Percentiles rank a stretch among this genome's conserved stretches.
Conservation (phyloP, 2,888 invertebrate genomes). For the Protodeltote pygarga region DNA sequence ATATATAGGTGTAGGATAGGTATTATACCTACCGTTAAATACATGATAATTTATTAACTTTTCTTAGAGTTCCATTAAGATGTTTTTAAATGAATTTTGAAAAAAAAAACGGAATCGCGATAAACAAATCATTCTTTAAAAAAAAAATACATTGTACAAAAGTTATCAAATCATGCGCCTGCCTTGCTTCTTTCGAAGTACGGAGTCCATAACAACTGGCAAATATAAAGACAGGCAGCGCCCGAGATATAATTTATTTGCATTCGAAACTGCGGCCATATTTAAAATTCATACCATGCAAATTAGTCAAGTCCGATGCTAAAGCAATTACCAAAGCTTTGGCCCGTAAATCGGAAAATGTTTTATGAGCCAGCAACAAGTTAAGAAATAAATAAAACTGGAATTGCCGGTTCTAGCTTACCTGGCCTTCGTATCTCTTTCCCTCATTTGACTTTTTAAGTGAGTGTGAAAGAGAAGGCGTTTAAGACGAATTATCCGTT, state of each 20-base stretch:
- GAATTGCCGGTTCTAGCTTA: slow-evolving; percentile 67
- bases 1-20: too few relatives aligned
- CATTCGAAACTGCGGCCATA: slow-evolving; percentile 58
- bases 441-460: slow-evolving; percentile 11
- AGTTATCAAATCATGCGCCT: slow-evolving; percentile 9
- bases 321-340: slow-evolving; percentile 70
- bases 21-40: too few relatives aligned
- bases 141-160: too few relatives aligned
- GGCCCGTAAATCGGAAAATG: slow-evolving; percentile 75
- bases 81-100: too few relatives aligned
- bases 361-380: slow-evolving; percentile 78
- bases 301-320: slow-evolving; percentile 70
- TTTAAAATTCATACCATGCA: slow-evolving; percentile 75
- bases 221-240: slow-evolving; percentile 64
- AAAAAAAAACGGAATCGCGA: too few relatives aligned
- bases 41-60: too few relatives aligned
- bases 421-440: slow-evolving; percentile 52
- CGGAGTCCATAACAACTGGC: slow-evolving; percentile 37
- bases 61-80: too few relatives aligned
- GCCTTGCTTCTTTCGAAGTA: slow-evolving; percentile 17
- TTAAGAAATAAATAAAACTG: slow-evolving; percentile 84
- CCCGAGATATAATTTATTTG: slow-evolving; percentile 57
- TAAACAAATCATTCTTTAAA: too few relatives aligned
- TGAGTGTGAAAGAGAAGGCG: slow-evolving; percentile 53
- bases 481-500: slow-evolving; percentile 71